Evolutionary conservation across 2,113 vertebrate species (phyloP).

Genomic region (Neogobius melanostomus): DNA sequence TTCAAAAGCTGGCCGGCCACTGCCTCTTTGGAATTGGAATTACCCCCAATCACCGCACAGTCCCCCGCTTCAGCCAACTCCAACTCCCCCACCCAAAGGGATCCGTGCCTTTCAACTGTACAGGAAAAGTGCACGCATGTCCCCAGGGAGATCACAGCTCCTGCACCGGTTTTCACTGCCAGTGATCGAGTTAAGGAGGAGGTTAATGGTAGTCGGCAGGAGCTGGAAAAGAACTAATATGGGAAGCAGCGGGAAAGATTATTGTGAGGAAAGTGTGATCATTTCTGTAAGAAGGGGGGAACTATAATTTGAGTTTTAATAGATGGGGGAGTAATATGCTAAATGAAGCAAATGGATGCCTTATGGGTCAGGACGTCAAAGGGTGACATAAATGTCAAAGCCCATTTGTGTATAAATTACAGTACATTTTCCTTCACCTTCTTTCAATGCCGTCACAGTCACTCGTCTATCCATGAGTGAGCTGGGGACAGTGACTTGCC

Average conservation of each 20-base stretch:
- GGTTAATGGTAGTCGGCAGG: slow-evolving; percentile 23
- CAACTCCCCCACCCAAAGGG: neutral
- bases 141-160: slow-evolving; percentile 8
- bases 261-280: neutral
- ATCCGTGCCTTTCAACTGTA: slow-evolving; percentile 30
- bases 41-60: neutral
- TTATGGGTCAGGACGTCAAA: slow-evolving; percentile 2
- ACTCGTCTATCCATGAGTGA: slow-evolving; percentile 45
- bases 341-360: neutral
- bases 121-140: neutral
- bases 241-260: neutral
- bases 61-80: neutral
- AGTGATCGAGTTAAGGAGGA: slow-evolving; percentile 24
- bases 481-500: slow-evolving; percentile 38
- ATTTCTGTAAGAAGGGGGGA: neutral
- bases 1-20: slow-evolving; percentile 14
- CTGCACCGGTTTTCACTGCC: slow-evolving; percentile 7
- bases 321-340: neutral
- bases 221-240: slow-evolving; percentile 7
- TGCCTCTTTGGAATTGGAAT: slow-evolving; percentile 13
- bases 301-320: neutral
- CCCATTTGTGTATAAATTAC: slow-evolving; percentile 10
- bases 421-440: slow-evolving; percentile 16
- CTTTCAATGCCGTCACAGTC: slow-evolving; percentile 23
- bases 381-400: slow-evolving; percentile 48